Evolutionary conservation across 2,888 invertebrate genomes (phyloP), one percentile per base, ranked within the genome.

Genomic region (Drosophila emarginata): DNA sequence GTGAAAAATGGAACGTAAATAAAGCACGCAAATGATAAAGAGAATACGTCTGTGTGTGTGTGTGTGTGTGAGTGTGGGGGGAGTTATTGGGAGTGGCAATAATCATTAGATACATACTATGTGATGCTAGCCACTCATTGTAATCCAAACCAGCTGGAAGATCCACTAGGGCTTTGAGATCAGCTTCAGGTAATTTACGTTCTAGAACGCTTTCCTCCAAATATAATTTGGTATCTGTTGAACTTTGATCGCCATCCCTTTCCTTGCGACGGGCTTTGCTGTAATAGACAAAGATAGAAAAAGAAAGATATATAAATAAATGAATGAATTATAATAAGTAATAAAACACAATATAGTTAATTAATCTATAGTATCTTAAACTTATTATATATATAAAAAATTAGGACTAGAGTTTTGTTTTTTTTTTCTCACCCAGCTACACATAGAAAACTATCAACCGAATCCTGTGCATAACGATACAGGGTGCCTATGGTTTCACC

Each of bases 51-150:
- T 26, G 5, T 6, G 11, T 2, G 3, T 51, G 11, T 51, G 14
- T 39, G 39, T 37, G 37, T 37, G 12, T 2, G 37, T 37, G 12
- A n/a, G 37, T 39, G 39, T 39, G 39, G 21, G 45, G 45, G 18
- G 21, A 14, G 2, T 15, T n/a, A n/a, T n/a, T n/a, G n/a, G n/a
- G 18, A 1, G 45, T 18, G 40, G 40, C 7, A 6, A 6, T 14
- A 5, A 14, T 4, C 15, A 4, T 12, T 7, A 9, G 5, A 11
- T 39, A 86, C 96, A 94, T 93, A 98, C 98, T 98, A 93, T 99
- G 99, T 79, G 98, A 98, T 82, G 99, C 99, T 90, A 99, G 95
- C 99, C 99, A 99, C 94, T 99, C 99, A 93, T 99, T 98, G 93
- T 97, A 97, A 93, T 99, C 99, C 92, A 99, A 95, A 78, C 98